These are phyloP conservation scores for Stenoptilia bipunctidactyla DNA, from an alignment of 2,888 invertebrate species.

Conservation along the genomic window DNA sequence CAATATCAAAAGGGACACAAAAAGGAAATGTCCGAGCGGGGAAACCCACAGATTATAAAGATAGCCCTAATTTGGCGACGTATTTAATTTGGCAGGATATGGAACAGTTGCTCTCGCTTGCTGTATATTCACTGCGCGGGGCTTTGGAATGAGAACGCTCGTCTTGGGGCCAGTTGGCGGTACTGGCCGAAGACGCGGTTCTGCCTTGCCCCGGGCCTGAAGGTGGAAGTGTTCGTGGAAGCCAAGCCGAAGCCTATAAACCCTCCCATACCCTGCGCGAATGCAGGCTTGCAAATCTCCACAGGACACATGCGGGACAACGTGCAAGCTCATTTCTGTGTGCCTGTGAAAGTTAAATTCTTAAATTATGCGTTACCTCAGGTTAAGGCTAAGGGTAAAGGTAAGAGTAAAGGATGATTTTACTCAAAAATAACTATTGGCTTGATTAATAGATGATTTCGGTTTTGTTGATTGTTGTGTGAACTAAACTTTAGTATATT, in stretches of 20 bases:
- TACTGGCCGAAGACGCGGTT: slow-evolving; percentile 37
- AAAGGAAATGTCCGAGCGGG: too few species aligned
- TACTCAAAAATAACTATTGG: too few species aligned
- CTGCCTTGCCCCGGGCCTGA: slow-evolving; percentile 37
- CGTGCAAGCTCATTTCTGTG: slow-evolving; percentile 34
- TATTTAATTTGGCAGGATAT: slow-evolving; percentile 24
- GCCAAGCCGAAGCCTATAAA: slow-evolving; percentile 29
- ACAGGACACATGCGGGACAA: slow-evolving; percentile 36
- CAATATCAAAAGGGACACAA: too few species aligned
- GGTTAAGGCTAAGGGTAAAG: too few species aligned
- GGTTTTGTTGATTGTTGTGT: too few species aligned
- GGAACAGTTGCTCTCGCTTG: slow-evolving; percentile 29
- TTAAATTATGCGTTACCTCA: neutral
- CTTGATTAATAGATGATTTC: too few species aligned
- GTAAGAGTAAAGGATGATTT: too few species aligned
- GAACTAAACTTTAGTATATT: too few species aligned
- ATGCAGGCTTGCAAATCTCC: slow-evolving; percentile 32
- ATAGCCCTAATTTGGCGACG: too few species aligned
- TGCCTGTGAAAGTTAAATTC: slow-evolving; percentile 34
- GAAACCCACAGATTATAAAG: too few species aligned
- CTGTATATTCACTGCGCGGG: slow-evolving; percentile 39
- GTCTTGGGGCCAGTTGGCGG: slow-evolving; percentile 38
- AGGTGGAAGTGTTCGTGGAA: slow-evolving; percentile 23
- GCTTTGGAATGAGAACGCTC: slow-evolving; percentile 32
- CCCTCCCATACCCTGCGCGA: slow-evolving; percentile 25